Evolutionary conservation across 2,113 vertebrate species (phyloP), one percentile per base, ranked within the genome.

Genomic region (Rhinogobius similis): DNA sequence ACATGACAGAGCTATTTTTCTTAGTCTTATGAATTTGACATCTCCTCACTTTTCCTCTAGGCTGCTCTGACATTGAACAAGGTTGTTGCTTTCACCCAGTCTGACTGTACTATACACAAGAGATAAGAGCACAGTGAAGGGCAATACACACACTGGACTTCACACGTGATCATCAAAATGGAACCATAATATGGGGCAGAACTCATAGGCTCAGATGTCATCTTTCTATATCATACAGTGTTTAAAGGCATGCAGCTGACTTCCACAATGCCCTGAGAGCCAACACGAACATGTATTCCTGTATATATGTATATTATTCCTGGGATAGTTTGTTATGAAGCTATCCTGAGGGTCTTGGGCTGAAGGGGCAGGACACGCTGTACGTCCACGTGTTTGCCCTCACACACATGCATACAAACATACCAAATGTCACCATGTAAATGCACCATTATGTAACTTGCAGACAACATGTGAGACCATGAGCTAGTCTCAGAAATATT

Each of bases 291-390:
- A 52, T 10, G 5, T 53, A 41, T 66, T 69, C 78, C 68, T 58
- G 68, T 29, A 29, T n/a, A n/a, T n/a, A n/a, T n/a, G n/a, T n/a
- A n/a, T n/a, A n/a, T n/a, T n/a, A n/a, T n/a, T n/a, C n/a, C n/a
- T n/a, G n/a, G 44, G 18, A 63, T 26, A 41, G 23, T 52, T 52
- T 67, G 75, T 67, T 27, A 76, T 72, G 27, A 43, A 18, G 46
- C 63, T 48, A 32, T 65, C 85, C 83, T 23, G 59, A 72, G 72
- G 74, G 76, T 6, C 66, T 66, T 63, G 73, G 66, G 66, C 29
- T 36, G 66, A 73, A 36, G 58, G 53, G 16, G 67, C 67, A 66
- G 82, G 72, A 75, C 67, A 55, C 11, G n/a, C 46, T 66, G 38
- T 29, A 11, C 58, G 36, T 75, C 59, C 58, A 73, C 62, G 64